Evolutionary conservation across 2,113 vertebrate species (phyloP), one percentile per base, ranked within the genome.

Genomic region (Sisor rabdophorus): DNA sequence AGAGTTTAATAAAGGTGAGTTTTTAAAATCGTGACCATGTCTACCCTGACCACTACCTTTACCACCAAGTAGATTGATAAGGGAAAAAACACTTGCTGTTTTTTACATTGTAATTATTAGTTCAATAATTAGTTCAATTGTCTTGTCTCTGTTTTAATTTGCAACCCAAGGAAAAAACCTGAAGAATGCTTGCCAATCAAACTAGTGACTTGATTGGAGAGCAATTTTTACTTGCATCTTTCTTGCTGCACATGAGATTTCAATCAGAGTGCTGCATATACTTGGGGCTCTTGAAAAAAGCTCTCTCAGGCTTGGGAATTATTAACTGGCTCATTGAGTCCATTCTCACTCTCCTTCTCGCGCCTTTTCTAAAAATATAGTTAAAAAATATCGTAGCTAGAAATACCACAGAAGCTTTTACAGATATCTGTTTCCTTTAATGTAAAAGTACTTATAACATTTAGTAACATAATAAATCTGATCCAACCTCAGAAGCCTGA

Each of bases 1-100:
- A 75, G 69, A 32, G 67, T 75, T 54, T 82, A 86, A 86, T 84
- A 72, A 76, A 84, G 81, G 79, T 80, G 76, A 73, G 84, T 86
- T 84, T 79, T 84, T 83, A 84, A 82, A 84, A 65, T 44, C 65
- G 47, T 81, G 81, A 83, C 85, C 81, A 83, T 83, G 80, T 79
- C 76, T 71, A 75, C 71, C 70, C 77, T 71, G 61, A 63, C 68
- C 56, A 58, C 60, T 78, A 81, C 80, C 73, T 83, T 81, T 80
- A 79, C 75, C 63, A 54, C 53, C 20, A 48, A 55, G 36, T 48
- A 54, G 36, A 72, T 32, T 28, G 53, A 50, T 15, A 65, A 30
- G 24, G 1, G 28, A 16, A n/a, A 19, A 73, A 15, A 30, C 36
- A 36, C 61, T 60, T 58, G 71, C 60, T 60, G 67, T 3, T n/a